phyloP scores from a whole-genome alignment of 2,113 vertebrate species.

The Takifugu bimaculatus region DNA sequence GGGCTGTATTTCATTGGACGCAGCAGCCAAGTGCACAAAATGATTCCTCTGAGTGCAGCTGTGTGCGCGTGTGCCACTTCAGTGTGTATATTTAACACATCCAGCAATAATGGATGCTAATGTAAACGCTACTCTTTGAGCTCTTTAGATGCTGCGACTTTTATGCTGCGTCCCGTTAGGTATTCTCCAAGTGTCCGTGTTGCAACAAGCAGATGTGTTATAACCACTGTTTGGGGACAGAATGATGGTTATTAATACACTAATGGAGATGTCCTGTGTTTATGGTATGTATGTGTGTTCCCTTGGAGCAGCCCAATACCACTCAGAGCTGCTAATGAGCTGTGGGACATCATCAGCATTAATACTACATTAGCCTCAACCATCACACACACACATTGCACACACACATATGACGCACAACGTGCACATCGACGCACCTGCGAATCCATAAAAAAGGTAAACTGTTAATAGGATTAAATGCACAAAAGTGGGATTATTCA shows the following conservation, averaged over 20 bases:
- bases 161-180: constrained; percentile 10
- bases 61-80: not conserved
- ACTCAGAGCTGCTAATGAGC: constrained; percentile 71
- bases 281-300: constrained; percentile 38
- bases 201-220: constrained; percentile 36
- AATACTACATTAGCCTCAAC: constrained; percentile 67
- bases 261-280: constrained; percentile 18
- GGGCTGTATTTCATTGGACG: constrained; percentile 53
- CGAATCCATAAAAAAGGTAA: constrained; percentile 42
- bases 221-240: constrained; percentile 49
- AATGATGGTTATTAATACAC: constrained; percentile 45
- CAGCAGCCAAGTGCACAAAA: constrained; percentile 23
- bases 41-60: constrained; percentile 17
- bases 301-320: constrained; percentile 67
- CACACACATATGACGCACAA: constrained; percentile 24
- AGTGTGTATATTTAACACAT: constrained; percentile 1
- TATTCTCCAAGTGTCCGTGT: constrained; percentile 21
- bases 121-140: constrained; percentile 17
- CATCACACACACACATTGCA: constrained; percentile 30
- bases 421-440: constrained; percentile 32
- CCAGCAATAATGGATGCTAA: constrained; percentile 8
- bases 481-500: not conserved
- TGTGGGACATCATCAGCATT: constrained; percentile 71
- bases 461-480: constrained; percentile 52
- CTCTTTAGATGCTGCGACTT: constrained; percentile 31